phyloP scores from a whole-genome alignment of 2,888 invertebrate species.

The Xestia rhomboidea region DNA sequence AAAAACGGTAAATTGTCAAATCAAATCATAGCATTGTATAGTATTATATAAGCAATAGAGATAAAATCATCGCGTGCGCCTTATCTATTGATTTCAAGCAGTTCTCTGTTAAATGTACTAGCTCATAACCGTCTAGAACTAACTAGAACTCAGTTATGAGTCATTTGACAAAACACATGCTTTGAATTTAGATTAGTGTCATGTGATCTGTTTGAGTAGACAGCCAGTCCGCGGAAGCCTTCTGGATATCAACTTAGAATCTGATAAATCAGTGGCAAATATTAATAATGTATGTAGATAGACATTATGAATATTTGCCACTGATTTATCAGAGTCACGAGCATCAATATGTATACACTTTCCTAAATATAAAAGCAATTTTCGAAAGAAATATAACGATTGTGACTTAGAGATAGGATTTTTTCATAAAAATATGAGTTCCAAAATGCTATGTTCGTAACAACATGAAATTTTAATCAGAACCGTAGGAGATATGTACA shows the following conservation, averaged over 20 bases:
- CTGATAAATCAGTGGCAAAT: background rate
- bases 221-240: background rate
- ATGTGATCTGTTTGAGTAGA: background rate
- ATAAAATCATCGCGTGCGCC: constrained; percentile 3
- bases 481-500: no score
- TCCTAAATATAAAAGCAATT: no score
- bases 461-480: no score
- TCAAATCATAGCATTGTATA: background rate
- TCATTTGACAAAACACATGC: background rate
- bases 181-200: background rate
- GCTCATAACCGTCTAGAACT: background rate
- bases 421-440: no score
- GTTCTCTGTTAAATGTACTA: background rate
- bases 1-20: background rate
- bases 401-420: no score
- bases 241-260: background rate
- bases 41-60: background rate
- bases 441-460: no score
- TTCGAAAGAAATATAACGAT: no score
- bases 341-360: no score
- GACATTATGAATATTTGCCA: no score
- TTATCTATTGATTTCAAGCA: constrained; percentile 1
- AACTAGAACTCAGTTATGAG: background rate
- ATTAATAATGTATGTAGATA: background rate
- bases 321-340: no score